These are phyloP conservation scores for Actinopyga echinites DNA, from an alignment of 53 echinoderm and acorn worm genomes.

Conservation along the genomic window DNA sequence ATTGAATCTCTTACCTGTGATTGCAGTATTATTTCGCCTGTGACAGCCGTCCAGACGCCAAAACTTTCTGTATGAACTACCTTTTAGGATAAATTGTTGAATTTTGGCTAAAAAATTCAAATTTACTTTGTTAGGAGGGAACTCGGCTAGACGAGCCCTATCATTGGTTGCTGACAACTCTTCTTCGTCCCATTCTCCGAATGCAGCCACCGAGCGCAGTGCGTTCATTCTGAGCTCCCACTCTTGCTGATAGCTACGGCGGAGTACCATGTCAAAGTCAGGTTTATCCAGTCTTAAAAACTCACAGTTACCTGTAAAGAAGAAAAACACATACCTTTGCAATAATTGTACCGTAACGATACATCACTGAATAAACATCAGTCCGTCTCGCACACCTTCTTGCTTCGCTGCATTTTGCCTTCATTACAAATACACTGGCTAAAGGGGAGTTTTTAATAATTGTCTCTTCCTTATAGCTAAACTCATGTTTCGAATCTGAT, in stretches of 20 bases:
- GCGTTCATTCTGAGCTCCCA: constrained; percentile 80
- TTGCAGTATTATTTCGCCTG: too few relatives aligned
- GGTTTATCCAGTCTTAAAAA: constrained; percentile 94
- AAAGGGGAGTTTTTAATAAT: too few relatives aligned
- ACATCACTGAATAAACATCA: too few relatives aligned
- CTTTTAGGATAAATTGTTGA: neutral
- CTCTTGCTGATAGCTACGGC: constrained; percentile 79
- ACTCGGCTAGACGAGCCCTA: constrained; percentile 70
- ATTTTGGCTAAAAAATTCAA: neutral
- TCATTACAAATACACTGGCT: too few relatives aligned
- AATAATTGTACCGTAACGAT: too few relatives aligned
- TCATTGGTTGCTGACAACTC: constrained; percentile 75
- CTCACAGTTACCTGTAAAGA: constrained; percentile 66
- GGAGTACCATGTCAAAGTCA: constrained; percentile 89
- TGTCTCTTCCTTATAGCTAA: too few relatives aligned
- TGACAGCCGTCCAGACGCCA: neutral
- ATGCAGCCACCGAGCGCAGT: constrained; percentile 61
- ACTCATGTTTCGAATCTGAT: too few relatives aligned
- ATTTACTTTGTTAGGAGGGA: constrained; percentile 76
- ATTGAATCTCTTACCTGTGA: too few relatives aligned
- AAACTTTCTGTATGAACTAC: neutral
- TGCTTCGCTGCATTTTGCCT: too few relatives aligned
- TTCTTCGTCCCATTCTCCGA: constrained; percentile 81
- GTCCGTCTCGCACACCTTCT: too few relatives aligned
- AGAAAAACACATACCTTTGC: neutral